Evolutionary conservation across 2,888 invertebrate species (phyloP).

Genomic region (Palloptera scutellata): DNA sequence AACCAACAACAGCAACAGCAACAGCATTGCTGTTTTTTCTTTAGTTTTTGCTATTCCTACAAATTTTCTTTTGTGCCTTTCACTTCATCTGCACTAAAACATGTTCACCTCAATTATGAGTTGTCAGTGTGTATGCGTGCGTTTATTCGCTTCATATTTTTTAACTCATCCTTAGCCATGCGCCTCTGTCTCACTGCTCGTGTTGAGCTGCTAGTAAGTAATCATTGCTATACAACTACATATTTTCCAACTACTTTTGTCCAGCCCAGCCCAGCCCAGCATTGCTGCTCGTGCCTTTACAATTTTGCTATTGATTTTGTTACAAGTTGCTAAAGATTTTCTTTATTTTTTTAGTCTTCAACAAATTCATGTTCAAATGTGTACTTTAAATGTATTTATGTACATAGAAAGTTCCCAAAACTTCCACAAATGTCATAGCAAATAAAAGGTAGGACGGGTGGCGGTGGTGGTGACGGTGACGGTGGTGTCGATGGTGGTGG

Average conservation of each 20-base stretch:
- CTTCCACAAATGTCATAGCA: too few species aligned
- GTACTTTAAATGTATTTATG: too few species aligned
- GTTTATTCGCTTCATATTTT: conserved; percentile 1
- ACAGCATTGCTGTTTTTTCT: too few species aligned
- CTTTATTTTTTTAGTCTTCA: not conserved
- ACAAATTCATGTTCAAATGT: too few species aligned
- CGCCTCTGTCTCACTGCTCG: not conserved
- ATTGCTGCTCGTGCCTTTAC: not conserved
- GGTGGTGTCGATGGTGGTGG: too few species aligned
- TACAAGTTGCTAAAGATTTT: conserved; percentile 10
- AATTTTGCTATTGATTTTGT: conserved; percentile 21
- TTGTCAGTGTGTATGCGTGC: conserved; percentile 2
- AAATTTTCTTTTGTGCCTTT: not conserved
- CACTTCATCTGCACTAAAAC: not conserved
- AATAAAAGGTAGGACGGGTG: too few species aligned
- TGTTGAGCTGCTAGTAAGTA: not conserved
- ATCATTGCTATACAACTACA: not conserved
- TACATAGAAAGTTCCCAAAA: too few species aligned
- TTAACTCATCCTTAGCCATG: not conserved
- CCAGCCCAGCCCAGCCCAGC: not conserved
- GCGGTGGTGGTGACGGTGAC: too few species aligned
- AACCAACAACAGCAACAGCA: too few species aligned
- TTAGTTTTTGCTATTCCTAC: too few species aligned
- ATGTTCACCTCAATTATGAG: conserved; percentile 11
- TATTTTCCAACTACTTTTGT: not conserved